Conservation (phyloP, 92 coral and sea anemone species). For the Bergia puertoricense region DNA sequence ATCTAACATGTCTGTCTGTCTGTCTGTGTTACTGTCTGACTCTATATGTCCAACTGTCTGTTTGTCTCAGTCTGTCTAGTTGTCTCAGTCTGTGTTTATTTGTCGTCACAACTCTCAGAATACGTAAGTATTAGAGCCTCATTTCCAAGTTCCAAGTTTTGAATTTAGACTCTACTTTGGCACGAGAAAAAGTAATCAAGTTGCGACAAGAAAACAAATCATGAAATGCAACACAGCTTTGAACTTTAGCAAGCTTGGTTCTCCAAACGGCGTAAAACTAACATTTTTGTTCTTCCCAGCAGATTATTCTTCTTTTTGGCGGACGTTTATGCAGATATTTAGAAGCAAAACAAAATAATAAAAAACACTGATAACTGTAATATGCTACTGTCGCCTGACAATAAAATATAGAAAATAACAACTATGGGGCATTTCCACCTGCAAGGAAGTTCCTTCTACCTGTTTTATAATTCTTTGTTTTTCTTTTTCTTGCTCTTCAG, state of each 20-base stretch:
- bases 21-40: neutral
- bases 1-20: neutral
- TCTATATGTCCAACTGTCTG: no score
- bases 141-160: neutral
- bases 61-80: no score
- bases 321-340: neutral
- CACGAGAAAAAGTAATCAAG: no score
- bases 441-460: neutral
- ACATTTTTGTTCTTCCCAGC: no score
- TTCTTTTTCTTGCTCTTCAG: conserved; percentile 17
- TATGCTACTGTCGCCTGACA: neutral
- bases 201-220: no score
- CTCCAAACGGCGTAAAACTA: no score
- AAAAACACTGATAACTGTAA: neutral
- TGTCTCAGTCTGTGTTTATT: no score
- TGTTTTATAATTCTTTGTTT: neutral
- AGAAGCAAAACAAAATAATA: neutral
- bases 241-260: no score
- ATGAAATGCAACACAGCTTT: no score
- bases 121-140: no score
- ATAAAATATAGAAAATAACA: neutral
- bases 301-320: neutral
- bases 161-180: no score
- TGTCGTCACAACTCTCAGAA: neutral
- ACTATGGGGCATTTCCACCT: neutral